Evolutionary conservation across 2,797 vertebrate genomes (phyloP), one percentile per base, ranked within the genome.

Genomic region (Spea hammondii): DNA sequence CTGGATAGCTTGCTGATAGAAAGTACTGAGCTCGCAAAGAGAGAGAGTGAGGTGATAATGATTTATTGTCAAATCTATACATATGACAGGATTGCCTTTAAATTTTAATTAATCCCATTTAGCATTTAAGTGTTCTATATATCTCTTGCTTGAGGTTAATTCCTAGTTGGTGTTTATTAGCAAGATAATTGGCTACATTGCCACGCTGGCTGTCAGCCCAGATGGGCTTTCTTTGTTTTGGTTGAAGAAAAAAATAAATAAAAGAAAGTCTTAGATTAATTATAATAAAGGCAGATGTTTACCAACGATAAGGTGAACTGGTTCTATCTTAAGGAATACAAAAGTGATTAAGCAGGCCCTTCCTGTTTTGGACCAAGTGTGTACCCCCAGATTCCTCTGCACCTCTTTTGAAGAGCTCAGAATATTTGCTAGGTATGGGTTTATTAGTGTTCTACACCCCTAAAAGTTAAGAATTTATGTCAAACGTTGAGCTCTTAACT

Each of bases 81-180:
- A 84, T 85, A 10, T 69, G 80, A 86, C 71, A 83, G 82, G 85
- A 84, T 57, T 78, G 69, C 80, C 77, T 85, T 74, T 83, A 83
- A 83, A 83, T 84, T 87, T 88, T 88, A 89, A 91, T 91, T 88
- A 88, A 89, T 88, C 81, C 85, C 82, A 88, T 86, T 88, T 89
- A 87, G 86, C 84, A 77, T 90, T 86, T 89, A 86, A 90, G 85
- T 79, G 73, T 77, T 68, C 84, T 77, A 72, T 86, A 82, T 82
- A 83, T 88, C 86, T 88, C 49, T 84, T 89, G 88, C 87, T 87
- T 4, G 79, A 87, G 81, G 78, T 86, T 85, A 84, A 87, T 82
- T 89, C 84, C 79, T 86, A 86, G 82, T 65, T 85, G 80, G 78
- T 85, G 85, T 89, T 90, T 88, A 88, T 87, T 87, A 86, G 79